Base-by-base conservation (phyloP, 2,797 vertebrate species). In the Lacerta viridis region DNA sequence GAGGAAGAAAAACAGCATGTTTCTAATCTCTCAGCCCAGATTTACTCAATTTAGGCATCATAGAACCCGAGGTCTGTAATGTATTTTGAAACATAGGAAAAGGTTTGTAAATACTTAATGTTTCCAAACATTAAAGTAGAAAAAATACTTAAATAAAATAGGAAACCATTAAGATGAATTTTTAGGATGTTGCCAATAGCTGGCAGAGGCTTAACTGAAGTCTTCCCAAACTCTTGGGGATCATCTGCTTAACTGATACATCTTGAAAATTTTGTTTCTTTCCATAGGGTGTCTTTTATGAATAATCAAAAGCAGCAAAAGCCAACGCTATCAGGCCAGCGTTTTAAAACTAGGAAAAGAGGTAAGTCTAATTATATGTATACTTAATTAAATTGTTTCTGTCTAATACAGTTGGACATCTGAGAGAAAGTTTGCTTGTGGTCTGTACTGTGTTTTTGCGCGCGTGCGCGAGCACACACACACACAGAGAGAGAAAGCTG, bases 231-330 rank as follows among this genome's bases (percentile, higher is more conserved):
- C 39, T 10, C 25, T 25, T 9, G 10, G 27, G 27, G 78, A 71
- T 50, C 13, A 41, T 74, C 8, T 18, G 18, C 5, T 17, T 80
- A 27, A 76, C 80, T 33, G 46, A 50, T 36, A 43, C 41, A 78
- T 83, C 59, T 89, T 92, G 75, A 93, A 92, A 69, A 69, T 2
- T 75, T 90, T 82, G 20, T 93, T 75, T 85, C 18, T 92, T 89
- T 84, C 90, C 17, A 10, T 94, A 99, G 98, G 95, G 98, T 98
- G 98, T 99, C 98, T 99, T 99, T 99, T 99, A 99, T 99, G 99
- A 99, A 98, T 99, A 99, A 99, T 99, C 99, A 99, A 98, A 99
- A 98, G 99, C 99, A 98, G 98, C 99, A 99, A 97, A 99, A 99
- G 98, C 99, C 99, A 96, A 99, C 98, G 98, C 98, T 99, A 97